Percentiles rank a stretch among this genome's conserved stretches.
Conservation (phyloP, 2,113 vertebrate genomes). For the Peromyscus polionotus region DNA sequence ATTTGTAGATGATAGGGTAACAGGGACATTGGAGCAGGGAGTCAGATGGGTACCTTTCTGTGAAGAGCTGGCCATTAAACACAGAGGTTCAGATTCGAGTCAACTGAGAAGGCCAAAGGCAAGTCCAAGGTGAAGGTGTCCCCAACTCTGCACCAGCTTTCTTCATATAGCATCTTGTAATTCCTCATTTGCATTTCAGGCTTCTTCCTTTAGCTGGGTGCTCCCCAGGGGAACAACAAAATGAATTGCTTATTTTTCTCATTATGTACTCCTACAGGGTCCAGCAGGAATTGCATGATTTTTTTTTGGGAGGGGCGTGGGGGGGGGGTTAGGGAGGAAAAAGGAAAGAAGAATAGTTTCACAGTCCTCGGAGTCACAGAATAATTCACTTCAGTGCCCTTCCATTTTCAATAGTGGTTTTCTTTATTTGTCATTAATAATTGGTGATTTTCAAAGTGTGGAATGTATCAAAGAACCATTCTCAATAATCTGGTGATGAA, state of each 20-base stretch:
- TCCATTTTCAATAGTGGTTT: neutral
- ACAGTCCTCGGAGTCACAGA: neutral
- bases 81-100: neutral
- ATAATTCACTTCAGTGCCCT: neutral
- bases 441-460: neutral
- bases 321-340: neutral
- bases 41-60: fast-evolving
- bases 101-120: neutral
- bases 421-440: neutral
- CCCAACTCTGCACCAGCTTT: neutral
- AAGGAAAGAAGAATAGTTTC: neutral
- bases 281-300: neutral
- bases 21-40: neutral
- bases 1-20: neutral
- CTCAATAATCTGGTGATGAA: neutral
- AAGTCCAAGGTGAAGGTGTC: neutral
- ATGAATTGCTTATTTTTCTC: neutral
- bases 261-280: neutral
- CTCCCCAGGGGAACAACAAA: neutral
- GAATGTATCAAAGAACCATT: neutral
- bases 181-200: neutral
- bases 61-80: neutral
- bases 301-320: too few species aligned
- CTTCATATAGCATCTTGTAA: neutral
- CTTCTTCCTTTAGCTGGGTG: neutral